Base-by-base conservation (phyloP, 2,888 invertebrate genomes). In the Calephelis perditalis region DNA sequence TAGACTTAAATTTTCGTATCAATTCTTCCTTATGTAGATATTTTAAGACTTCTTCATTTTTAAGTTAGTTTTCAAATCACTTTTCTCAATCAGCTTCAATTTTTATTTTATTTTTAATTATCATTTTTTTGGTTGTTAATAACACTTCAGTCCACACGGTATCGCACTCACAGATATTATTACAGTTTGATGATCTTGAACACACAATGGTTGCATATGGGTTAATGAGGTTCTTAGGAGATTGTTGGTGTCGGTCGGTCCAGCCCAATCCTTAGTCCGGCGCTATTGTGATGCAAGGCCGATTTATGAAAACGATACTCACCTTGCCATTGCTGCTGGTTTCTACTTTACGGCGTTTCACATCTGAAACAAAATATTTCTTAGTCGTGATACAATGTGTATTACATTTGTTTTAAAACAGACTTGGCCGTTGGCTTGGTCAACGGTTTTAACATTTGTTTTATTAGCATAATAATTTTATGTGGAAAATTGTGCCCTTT, bases 301-400 rank as follows among this genome's bases (percentile, higher is more conserved):
- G 79, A 70, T 73, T 82, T 80, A 85, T 78, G 74, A 81, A 76
- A 79, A 84, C 92, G 91, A 94, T 95, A 95, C 94, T 94, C 94
- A 96, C 96, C 95, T 96, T 96, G 92, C 94, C 93, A 83, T 93
- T 93, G 77, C 86, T 79, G 86, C 92, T 91, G 84, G 89, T 92
- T 84, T 96, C 96, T 89, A 96, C 82, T 94, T 96, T 96, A 91
- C 96, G 94, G 86, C 96, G 93, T 91, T 96, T 96, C 75, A 93
- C 91, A 86, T 96, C 96, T 94, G 91, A 35, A 75, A 85, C 69
- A 68, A 71, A 63, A 58, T 43, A 10, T 40, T 12, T n/a, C 36
- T 59, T 7, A 12, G 57, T 40, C 55, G 3, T 11, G 2, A n/a
- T 11, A 52, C 37, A 12, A 12, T 7, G 4, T 10, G 0, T 3